Evolutionary conservation across 2,888 invertebrate genomes (phyloP), one percentile per base, ranked within the genome.

Genomic region (Nemurella pictetii): DNA sequence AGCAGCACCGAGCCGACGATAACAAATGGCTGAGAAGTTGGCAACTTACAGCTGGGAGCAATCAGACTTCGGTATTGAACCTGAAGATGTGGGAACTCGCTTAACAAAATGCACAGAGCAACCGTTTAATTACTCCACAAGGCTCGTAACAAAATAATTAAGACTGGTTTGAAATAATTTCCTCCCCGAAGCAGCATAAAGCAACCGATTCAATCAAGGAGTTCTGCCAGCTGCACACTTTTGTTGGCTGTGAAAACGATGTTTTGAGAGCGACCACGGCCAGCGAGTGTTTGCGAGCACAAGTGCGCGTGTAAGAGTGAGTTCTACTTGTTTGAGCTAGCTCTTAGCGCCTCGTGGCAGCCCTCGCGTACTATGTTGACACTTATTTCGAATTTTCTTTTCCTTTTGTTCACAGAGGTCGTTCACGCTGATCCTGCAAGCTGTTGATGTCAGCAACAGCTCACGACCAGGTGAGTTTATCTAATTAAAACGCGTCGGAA

Each of bases 401-500:
- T 88, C 88, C 88, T 88, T 89, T 89, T 89, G 89, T 90, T 94
- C 94, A 88, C 95, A 96, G 97, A 95, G 97, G 91, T 96, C 97
- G 88, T 97, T 97, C 92, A 97, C 97, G 88, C 93, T 98, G 89
- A 97, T 97, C 89, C 94, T 98, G 89, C 97, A 97, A 92, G 97
- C 97, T 87, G 94, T 96, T 93, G 97, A 98, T 92, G 94, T 95
- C 91, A 94, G 92, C 91, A 94, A 95, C 90, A 94, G 94, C 90
- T 93, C 95, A 86, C 92, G 93, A 89, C 93, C 95, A 89, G 94
- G 95, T 95, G 91, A 94, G 93, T 92, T 80, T 75, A 75, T 75
- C 26, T 25, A 9, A 4, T 25, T 73, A 15, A 32, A 32, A 32
- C 32, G 25, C 0, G 30, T 12, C 78, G 30, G 55, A 55, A 55